Conservation (phyloP, 2,888 invertebrate genomes). For the Ecdyonurus torrentis region DNA sequence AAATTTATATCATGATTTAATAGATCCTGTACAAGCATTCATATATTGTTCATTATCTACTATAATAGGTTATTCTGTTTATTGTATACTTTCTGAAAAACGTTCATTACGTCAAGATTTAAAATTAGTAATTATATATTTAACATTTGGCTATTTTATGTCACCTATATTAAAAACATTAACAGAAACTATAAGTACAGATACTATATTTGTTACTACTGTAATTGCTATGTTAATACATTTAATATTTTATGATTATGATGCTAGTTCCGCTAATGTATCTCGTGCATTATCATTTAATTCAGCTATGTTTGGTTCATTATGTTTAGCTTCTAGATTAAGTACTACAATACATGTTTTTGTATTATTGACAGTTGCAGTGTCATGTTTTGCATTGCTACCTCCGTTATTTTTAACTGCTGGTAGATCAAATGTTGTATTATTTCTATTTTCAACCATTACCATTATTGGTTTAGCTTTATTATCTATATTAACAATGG, state of each 20-base stretch:
- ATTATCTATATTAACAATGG: constrained; percentile 34
- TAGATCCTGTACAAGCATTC: constrained; percentile 45
- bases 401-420: constrained; percentile 57
- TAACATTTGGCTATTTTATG: constrained; percentile 72
- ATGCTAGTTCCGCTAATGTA: constrained; percentile 57
- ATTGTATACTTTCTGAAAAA: constrained; percentile 21
- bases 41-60: constrained; percentile 36
- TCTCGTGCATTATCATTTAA: constrained; percentile 85
- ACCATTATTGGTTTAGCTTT: constrained; percentile 25
- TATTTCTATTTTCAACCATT: constrained; percentile 34
- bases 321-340: constrained; percentile 85
- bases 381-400: constrained; percentile 74
- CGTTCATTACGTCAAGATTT: constrained; percentile 33
- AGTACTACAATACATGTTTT: constrained; percentile 76
- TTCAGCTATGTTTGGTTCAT: constrained; percentile 86
- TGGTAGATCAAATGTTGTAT: constrained; percentile 31
- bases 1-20: constrained; percentile 49
- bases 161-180: constrained; percentile 87
- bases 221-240: constrained; percentile 75
- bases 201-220: constrained; percentile 90
- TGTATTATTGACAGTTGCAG: constrained; percentile 73
- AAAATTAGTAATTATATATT: constrained; percentile 62
- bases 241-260: constrained; percentile 85
- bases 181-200: constrained; percentile 92
- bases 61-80: constrained; percentile 42